Base-by-base conservation (phyloP, 2,888 invertebrate species). In the Cheilosia urbana region DNA sequence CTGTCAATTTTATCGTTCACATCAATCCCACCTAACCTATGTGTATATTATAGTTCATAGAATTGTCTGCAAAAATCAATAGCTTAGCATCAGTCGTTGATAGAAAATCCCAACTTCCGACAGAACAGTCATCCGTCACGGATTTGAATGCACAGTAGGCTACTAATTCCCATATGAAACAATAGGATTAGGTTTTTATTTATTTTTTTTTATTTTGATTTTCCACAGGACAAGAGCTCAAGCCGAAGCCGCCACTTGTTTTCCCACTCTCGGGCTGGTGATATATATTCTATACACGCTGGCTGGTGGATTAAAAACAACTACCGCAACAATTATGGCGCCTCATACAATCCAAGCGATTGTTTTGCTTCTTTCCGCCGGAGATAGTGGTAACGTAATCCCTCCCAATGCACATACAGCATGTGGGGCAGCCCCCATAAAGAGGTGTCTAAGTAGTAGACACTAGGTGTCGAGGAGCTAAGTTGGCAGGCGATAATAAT, bases 291-390 rank as follows among this genome's bases (percentile, higher is more conserved):
- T 30, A 15, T 47, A 49, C 27, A 19, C 73, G 13, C 45, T 49
- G 7, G 30, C 30, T 17, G 4, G 21, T 49, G 78, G 63, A 78
- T 78, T 78, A 71, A 78, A 57, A 40, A 27, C 63, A 15, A 55
- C 78, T 63, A 78, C 65, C 55, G 78, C 63, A 65, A 71, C 78
- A 71, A 71, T 58, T 71, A 71, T 63, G 78, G 71, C 71, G 78
- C 78, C 78, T 57, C 73, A 62, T 40, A 57, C 80, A 73, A 80
- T 80, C 60, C 60, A 17, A 79, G 11, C 55, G 51, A 79, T 66
- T 66, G 66, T 66, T 72, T 71, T 63, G 47, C 63, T 63, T 63
- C 49, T 58, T 57, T 11, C 40, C 30, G 37, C 47, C 63, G 57
- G 27, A 68, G 17, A 77, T 47, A 62, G 34, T 17, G 45, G 47